These are phyloP conservation scores for Pristionchus japonicus DNA, from an alignment of 2,888 invertebrate species.

Conservation along the genomic window DNA sequence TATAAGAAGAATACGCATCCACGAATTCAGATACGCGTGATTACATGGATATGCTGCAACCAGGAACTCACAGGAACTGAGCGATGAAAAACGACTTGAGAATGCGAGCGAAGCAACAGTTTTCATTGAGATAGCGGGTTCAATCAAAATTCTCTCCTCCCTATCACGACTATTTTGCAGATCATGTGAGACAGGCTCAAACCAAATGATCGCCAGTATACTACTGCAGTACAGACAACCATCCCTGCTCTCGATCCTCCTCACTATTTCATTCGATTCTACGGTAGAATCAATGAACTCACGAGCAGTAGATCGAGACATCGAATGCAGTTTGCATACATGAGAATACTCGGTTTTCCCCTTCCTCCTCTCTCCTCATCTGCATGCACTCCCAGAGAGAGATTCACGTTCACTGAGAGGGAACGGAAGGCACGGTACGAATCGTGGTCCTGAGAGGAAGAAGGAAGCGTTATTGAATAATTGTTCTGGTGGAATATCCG, in stretches of 20 bases:
- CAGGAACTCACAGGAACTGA: no score
- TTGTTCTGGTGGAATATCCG: neutral
- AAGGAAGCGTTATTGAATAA: neutral
- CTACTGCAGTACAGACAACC: no score
- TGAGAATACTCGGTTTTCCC: constrained; percentile 67
- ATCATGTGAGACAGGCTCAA: no score
- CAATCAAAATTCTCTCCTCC: no score
- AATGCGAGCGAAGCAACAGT: no score
- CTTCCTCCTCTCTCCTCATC: constrained; percentile 56
- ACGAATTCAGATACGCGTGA: constrained; percentile 74
- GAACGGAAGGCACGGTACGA: constrained; percentile 95
- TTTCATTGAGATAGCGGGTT: no score
- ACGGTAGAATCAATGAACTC: neutral
- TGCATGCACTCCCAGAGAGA: constrained; percentile 79
- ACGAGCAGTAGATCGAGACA: constrained; percentile 82
- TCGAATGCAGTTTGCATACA: constrained; percentile 74
- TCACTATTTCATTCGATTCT: neutral
- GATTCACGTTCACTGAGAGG: constrained; percentile 85
- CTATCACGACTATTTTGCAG: no score
- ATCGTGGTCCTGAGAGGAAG: constrained; percentile 84
- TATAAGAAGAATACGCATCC: neutral
- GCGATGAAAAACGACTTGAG: no score
- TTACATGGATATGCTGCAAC: no score
- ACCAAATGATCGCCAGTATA: no score
- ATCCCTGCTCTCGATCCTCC: no score